Evolutionary conservation across 2,888 invertebrate species (phyloP), one percentile per base, ranked within the genome.

Genomic region (Crematogaster levior): DNA sequence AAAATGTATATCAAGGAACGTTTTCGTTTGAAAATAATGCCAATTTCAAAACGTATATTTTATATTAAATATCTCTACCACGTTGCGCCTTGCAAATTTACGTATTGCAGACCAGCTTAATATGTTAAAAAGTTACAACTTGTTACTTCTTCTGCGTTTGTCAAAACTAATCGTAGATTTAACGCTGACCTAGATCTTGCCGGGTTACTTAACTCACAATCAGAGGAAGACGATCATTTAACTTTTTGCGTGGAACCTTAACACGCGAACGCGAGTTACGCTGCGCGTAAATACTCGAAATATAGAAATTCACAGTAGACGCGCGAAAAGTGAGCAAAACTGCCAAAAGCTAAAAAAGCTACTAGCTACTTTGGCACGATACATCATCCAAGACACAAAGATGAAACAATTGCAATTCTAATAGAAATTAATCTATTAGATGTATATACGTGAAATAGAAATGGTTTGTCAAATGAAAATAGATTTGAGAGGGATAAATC

Each of bases 161-260:
- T 85, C 68, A 84, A 89, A 89, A 90, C 18, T 88, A 91, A 88
- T 88, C 81, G 85, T 53, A 72, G 65, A 60, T 81, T 82, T 84
- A 85, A 66, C 83, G 65, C 46, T 65, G 85, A 82, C 85, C 86
- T 79, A 84, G 58, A 90, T 90, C 80, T 77, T 70, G 34, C 2
- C 30, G 68, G 66, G 72, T 84, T 85, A 85, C 85, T 79, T 68
- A 56, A 79, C 77, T 68, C 30, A 58, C n/a, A 30, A 48, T 48
- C 48, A 74, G 46, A 73, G 88, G 90, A 91, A 91, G 80, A 85
- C 61, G 81, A 74, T 86, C 81, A 88, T 90, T 89, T 87, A 79
- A 85, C 80, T 82, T 88, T 89, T 89, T 85, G 83, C 79, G 73
- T 68, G 81, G 18, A 74, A 81, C 53, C n/a, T 82, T 63, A 48